Conservation (phyloP, 2,113 vertebrate genomes). For the Neomonachus schauinslandi region DNA sequence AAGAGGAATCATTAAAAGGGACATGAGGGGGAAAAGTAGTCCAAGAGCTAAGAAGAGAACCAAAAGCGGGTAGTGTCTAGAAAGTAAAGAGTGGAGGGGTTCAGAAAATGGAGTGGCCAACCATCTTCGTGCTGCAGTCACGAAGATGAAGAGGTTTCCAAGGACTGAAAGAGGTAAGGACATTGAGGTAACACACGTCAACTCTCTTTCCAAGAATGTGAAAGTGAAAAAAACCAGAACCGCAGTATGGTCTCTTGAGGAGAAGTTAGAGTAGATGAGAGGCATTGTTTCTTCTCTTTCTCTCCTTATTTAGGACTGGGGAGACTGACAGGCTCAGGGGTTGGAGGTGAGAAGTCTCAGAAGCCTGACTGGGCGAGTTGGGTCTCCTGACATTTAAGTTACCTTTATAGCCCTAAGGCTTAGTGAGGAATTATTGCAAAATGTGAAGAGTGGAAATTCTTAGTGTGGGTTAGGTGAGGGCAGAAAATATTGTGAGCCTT, state of each 20-base stretch:
- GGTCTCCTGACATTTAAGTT: not conserved
- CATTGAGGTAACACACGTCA: not conserved
- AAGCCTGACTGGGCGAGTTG: not conserved
- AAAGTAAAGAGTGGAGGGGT: not conserved
- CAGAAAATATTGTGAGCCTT: not conserved
- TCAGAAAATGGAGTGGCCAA: not conserved
- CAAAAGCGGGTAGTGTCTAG: not conserved
- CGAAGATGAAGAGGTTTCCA: not conserved
- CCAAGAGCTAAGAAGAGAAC: not conserved
- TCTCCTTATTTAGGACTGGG: not conserved
- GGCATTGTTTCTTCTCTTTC: not conserved
- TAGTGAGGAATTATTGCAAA: not conserved
- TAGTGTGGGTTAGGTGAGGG: not conserved
- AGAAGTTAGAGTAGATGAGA: not conserved
- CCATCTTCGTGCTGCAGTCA: accelerated
- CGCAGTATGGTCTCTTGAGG: not conserved
- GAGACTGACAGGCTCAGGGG: not conserved
- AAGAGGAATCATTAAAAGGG: not conserved
- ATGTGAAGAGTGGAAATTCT: not conserved
- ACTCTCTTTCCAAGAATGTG: not conserved
- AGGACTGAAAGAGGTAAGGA: not conserved
- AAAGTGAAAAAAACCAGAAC: not conserved
- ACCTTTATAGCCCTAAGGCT: not conserved
- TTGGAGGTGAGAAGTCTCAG: not conserved
- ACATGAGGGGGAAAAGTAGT: not conserved